Conservation (phyloP, 2,797 vertebrate genomes). For the Psittacula echo region DNA sequence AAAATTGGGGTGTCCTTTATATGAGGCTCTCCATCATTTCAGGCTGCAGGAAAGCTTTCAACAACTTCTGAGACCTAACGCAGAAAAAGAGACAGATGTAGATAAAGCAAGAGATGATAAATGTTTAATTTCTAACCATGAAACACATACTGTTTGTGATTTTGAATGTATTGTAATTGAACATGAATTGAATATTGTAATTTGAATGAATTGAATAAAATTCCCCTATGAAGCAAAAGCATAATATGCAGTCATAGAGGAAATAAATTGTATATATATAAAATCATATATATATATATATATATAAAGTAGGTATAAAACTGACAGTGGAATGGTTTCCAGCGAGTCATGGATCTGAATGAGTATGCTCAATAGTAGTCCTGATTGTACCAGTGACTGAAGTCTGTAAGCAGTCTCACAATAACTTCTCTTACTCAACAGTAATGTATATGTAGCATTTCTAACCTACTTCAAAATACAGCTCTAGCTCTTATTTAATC, state of each 20-base stretch:
- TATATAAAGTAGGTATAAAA: neutral
- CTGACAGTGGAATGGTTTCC: neutral
- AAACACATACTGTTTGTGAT: neutral
- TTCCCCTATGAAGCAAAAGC: neutral
- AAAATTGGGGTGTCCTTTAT: neutral
- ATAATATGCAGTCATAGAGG: neutral
- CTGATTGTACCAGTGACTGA: neutral
- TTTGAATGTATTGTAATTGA: neutral
- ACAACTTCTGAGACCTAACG: slow-evolving; percentile 32
- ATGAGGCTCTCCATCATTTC: neutral
- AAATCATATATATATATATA: neutral
- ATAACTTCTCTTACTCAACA: neutral
- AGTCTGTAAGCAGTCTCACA: neutral
- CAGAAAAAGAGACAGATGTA: slow-evolving; percentile 5
- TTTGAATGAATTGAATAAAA: neutral
- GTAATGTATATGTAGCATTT: neutral
- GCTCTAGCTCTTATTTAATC: neutral
- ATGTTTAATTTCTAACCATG: neutral
- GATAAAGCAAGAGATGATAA: neutral
- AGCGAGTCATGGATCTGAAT: neutral
- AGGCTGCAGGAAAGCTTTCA: neutral
- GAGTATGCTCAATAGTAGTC: neutral
- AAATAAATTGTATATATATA: neutral
- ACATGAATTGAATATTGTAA: no score
- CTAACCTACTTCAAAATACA: neutral